A percentile compares a stretch with the other conserved stretches of the same genome.
Evolutionary conservation across 2,797 vertebrate genomes (phyloP).

Genomic region (Clarias fuscus): DNA sequence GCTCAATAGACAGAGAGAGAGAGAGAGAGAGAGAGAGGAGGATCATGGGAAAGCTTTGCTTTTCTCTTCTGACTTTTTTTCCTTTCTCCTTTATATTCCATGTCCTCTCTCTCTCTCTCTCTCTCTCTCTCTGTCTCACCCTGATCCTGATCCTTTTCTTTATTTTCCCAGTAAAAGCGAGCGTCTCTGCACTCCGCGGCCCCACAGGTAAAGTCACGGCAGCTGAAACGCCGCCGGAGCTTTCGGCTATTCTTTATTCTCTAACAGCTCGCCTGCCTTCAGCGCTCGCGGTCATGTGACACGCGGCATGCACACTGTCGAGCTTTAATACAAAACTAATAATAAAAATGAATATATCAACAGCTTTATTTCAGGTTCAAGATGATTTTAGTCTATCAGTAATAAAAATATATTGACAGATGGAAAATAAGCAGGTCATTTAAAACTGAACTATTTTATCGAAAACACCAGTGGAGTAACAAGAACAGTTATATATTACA

Average conservation of each 20-base stretch:
- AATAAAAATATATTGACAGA: no score
- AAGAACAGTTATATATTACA: background rate
- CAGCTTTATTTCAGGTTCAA: no score
- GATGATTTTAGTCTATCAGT: no score
- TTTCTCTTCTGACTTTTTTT: conserved; percentile 31
- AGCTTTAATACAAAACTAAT: no score
- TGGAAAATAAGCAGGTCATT: background rate
- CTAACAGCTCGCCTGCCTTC: background rate
- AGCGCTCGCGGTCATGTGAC: background rate
- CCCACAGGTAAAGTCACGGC: background rate
- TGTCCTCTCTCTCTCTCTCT: background rate
- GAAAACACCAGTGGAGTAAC: background rate
- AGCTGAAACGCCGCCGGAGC: background rate
- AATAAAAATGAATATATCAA: no score
- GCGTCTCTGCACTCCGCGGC: background rate
- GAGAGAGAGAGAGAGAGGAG: conserved; percentile 23
- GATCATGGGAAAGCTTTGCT: conserved; percentile 40
- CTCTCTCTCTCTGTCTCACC: background rate
- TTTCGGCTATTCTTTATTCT: background rate
- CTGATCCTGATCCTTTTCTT: conserved; percentile 1
- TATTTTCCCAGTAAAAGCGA: background rate
- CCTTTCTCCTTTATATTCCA: conserved; percentile 23
- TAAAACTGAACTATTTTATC: background rate
- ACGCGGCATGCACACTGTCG: no score
- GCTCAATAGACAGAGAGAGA: conserved; percentile 30